Conservation (phyloP, 1,140 invertebrate genomes). For the Limonius californicus region DNA sequence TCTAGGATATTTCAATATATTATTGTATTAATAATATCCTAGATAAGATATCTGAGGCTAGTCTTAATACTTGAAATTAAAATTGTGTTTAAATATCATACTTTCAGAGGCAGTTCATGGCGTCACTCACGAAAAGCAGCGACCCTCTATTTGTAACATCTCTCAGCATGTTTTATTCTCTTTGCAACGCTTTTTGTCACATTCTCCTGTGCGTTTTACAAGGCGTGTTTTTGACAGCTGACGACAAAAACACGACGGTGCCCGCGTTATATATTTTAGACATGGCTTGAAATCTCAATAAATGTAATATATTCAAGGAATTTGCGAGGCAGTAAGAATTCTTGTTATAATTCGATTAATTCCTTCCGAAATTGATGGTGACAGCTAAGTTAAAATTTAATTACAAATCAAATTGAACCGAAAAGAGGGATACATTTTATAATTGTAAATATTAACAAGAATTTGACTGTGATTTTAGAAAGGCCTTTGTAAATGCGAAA, state of each 20-base stretch:
- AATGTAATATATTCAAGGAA: conserved; percentile 2
- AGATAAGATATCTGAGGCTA: too few relatives aligned
- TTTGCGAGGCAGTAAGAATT: conserved; percentile 1
- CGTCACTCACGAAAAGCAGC: not conserved
- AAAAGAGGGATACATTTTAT: not conserved
- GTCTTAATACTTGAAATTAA: not conserved
- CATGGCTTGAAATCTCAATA: conserved; percentile 7
- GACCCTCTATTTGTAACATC: not conserved
- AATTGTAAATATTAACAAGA: not conserved
- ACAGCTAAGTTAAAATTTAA: conserved; percentile 2
- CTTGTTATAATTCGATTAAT: conserved; percentile 6
- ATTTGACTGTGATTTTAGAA: too few relatives aligned
- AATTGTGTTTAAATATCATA: not conserved
- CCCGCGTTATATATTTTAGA: conserved; percentile 3
- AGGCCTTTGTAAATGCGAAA: not conserved
- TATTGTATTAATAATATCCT: too few relatives aligned
- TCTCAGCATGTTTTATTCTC: conserved; percentile 7
- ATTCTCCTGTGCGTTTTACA: conserved; percentile 4
- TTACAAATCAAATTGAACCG: not conserved
- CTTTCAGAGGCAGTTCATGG: not conserved
- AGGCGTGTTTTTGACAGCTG: not conserved
- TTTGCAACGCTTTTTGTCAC: conserved; percentile 4
- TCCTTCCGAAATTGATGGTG: not conserved
- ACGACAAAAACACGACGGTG: conserved; percentile 5
- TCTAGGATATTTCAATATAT: too few relatives aligned